Evolutionary conservation across 2,797 vertebrate genomes (phyloP).

Genomic region (Chaenodraco wilsoni): DNA sequence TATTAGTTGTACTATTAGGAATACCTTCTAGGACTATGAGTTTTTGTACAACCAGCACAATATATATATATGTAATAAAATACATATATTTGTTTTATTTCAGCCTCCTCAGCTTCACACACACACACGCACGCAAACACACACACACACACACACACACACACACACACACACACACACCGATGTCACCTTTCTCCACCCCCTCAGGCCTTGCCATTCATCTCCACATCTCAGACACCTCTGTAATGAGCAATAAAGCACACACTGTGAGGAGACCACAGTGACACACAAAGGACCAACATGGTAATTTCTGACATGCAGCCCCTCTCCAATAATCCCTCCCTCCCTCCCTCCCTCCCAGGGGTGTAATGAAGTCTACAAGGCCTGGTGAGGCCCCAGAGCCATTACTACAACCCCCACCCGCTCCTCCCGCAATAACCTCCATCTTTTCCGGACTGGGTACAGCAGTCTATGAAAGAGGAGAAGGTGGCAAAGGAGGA

Average conservation of each 20-base stretch:
- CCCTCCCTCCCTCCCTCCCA: slow-evolving; percentile 37
- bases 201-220: slow-evolving; percentile 69
- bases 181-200: slow-evolving; percentile 39
- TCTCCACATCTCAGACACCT: slow-evolving; percentile 80
- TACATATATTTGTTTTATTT: too few species aligned
- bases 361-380: slow-evolving; percentile 57
- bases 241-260: slow-evolving; percentile 83
- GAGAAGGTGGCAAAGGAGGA: slow-evolving; percentile 74
- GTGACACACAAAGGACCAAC: slow-evolving; percentile 53
- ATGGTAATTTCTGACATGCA: slow-evolving; percentile 39
- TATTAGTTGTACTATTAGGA: too few species aligned
- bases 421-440: slow-evolving; percentile 37
- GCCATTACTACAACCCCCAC: slow-evolving; percentile 39
- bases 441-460: slow-evolving; percentile 54
- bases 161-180: neutral
- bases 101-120: too few species aligned
- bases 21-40: too few species aligned
- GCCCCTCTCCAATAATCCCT: neutral
- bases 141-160: too few species aligned
- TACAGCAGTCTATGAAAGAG: slow-evolving; percentile 72
- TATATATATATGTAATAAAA: too few species aligned
- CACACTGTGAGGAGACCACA: slow-evolving; percentile 63
- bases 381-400: slow-evolving; percentile 52
- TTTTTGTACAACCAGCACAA: too few species aligned
- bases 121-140: too few species aligned